Percentiles rank a stretch among this genome's conserved stretches.
These are phyloP conservation scores for Cylloceria caligata DNA, from an alignment of 2,888 invertebrate genomes.

Conservation along the genomic window DNA sequence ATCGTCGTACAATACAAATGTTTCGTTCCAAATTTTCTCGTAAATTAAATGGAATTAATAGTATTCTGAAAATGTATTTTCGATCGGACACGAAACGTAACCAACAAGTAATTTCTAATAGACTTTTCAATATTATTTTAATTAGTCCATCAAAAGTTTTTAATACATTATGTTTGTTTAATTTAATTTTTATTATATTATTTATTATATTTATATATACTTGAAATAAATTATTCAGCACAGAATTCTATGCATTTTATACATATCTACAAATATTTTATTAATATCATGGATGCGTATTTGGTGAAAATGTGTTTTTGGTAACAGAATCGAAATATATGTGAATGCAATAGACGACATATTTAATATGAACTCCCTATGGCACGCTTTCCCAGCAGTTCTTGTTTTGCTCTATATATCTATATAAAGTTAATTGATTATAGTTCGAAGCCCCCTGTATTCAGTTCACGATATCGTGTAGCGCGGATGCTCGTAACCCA, in stretches of 20 bases:
- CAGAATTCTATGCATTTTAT: neutral
- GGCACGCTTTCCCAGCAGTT: conserved; percentile 59
- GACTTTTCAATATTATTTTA: too few relatives aligned
- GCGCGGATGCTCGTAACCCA: conserved; percentile 39
- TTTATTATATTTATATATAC: neutral
- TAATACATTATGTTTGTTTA: too few relatives aligned
- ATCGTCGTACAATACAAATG: too few relatives aligned
- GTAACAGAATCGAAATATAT: neutral
- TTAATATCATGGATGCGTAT: neutral
- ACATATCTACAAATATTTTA: neutral
- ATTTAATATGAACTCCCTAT: conserved; percentile 62
- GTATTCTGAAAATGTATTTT: too few relatives aligned
- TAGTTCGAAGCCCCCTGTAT: conserved; percentile 74
- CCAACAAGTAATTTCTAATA: too few relatives aligned
- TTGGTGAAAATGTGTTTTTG: neutral
- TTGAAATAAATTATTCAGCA: neutral
- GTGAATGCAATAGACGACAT: conserved; percentile 67
- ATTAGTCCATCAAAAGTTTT: too few relatives aligned
- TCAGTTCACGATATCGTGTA: conserved; percentile 37
- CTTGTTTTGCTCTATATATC: conserved; percentile 74
- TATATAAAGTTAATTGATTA: conserved; percentile 79
- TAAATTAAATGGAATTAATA: too few relatives aligned
- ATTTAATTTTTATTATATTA: too few relatives aligned
- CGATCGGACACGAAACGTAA: too few relatives aligned
- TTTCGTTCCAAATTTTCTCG: too few relatives aligned